phyloP scores from a whole-genome alignment of 1,140 invertebrate genomes.

The Lysiphlebus fabarum region DNA sequence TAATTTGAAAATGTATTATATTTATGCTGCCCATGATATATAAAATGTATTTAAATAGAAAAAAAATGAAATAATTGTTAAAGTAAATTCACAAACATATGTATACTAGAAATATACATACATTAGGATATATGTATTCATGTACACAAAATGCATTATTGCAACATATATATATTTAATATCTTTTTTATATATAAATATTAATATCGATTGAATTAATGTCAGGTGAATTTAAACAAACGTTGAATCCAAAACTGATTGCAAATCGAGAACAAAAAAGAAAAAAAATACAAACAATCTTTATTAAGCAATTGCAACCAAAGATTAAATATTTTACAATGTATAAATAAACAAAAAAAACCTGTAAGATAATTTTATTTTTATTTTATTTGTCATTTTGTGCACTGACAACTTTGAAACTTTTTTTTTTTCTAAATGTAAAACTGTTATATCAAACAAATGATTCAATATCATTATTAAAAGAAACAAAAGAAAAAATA shows the following conservation, averaged over 20 bases:
- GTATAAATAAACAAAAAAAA: slow-evolving; percentile 32
- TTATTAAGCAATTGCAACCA: slow-evolving; percentile 57
- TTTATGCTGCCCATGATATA: too few species aligned
- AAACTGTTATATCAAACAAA: too few species aligned
- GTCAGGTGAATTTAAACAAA: background rate
- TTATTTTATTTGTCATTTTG: slow-evolving; percentile 8
- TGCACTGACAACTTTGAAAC: too few species aligned
- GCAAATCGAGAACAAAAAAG: slow-evolving; percentile 14
- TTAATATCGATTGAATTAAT: background rate
- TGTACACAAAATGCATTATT: background rate
- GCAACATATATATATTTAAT: background rate
- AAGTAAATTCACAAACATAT: too few species aligned
- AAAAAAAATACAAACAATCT: slow-evolving; percentile 20
- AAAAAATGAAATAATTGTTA: too few species aligned
- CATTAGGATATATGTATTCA: slow-evolving; percentile 6
- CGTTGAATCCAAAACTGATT: background rate
- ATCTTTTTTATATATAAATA: background rate
- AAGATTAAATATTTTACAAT: slow-evolving; percentile 51
- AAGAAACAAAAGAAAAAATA: background rate
- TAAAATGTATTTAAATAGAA: too few species aligned
- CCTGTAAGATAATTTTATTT: slow-evolving; percentile 33
- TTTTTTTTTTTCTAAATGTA: too few species aligned
- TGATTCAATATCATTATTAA: too few species aligned
- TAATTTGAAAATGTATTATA: too few species aligned
- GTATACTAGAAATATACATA: too few species aligned